Evolutionary conservation across 2,888 invertebrate species (phyloP).

Genomic region (Terebella lapidaria): DNA sequence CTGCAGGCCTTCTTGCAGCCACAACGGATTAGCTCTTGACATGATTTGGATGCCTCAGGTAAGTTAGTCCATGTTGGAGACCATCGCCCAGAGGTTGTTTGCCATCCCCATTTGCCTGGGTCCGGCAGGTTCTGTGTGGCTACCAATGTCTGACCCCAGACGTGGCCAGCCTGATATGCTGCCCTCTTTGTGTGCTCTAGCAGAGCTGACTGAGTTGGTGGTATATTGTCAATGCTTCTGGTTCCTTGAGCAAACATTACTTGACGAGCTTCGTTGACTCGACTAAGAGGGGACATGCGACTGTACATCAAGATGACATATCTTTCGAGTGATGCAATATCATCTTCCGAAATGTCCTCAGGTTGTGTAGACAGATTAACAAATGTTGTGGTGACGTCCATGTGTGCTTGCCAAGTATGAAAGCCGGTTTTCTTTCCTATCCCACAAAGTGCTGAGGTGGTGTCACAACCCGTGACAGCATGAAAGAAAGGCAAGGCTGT

Average conservation of each 20-base stretch:
- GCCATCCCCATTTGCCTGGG: constrained; percentile 14
- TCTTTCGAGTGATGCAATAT: constrained; percentile 15
- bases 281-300: constrained; percentile 8
- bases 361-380: background rate
- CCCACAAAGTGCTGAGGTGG: constrained; percentile 10
- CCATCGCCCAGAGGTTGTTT: background rate
- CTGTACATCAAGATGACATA: constrained; percentile 26
- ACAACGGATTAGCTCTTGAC: no score
- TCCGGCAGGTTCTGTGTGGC: no score
- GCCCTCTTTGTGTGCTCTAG: constrained; percentile 21
- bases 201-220: constrained; percentile 24
- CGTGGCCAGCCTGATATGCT: constrained; percentile 23
- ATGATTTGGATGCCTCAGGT: no score
- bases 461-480: constrained; percentile 23
- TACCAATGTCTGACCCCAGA: no score
- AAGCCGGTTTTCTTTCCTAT: constrained; percentile 17
- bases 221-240: constrained; percentile 20
- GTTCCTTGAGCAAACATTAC: no score
- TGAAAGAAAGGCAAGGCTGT: constrained; percentile 14
- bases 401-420: constrained; percentile 4
- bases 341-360: background rate
- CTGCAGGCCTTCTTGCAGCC: no score
- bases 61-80: no score
- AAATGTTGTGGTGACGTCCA: no score
- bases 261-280: constrained; percentile 23